Evolutionary conservation across 2,888 invertebrate genomes (phyloP).

Genomic region (Leptinotarsa juncta): DNA sequence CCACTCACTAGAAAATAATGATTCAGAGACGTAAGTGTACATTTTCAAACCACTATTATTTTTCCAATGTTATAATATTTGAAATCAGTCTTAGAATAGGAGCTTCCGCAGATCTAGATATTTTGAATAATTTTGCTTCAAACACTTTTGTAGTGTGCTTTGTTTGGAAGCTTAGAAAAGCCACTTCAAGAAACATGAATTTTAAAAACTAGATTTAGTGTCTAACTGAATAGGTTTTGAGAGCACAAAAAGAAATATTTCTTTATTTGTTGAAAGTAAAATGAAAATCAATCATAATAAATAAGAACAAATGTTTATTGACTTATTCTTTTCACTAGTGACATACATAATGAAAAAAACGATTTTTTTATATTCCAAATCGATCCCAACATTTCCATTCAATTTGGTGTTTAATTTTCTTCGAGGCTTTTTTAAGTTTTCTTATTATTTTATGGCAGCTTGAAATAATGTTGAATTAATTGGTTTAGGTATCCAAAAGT

Average conservation of each 20-base stretch:
- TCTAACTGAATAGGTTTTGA: no score
- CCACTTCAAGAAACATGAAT: not conserved
- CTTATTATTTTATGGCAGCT: slow-evolving; percentile 18
- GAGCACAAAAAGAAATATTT: no score
- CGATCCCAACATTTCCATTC: no score
- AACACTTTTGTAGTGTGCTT: slow-evolving; percentile 8
- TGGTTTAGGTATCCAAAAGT: slow-evolving; percentile 35
- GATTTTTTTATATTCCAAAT: not conserved
- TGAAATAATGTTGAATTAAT: slow-evolving; percentile 28
- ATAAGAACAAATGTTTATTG: no score
- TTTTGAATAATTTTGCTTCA: slow-evolving; percentile 12
- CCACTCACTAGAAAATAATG: slow-evolving; percentile 6
- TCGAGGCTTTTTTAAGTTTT: not conserved
- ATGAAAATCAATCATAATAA: no score
- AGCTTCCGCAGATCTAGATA: slow-evolving; percentile 15
- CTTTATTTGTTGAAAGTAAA: no score
- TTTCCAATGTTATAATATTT: not conserved
- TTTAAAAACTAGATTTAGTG: not conserved
- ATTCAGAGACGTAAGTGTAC: slow-evolving; percentile 8
- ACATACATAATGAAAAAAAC: not conserved
- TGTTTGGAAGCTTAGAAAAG: not conserved
- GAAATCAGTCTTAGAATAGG: slow-evolving; percentile 14
- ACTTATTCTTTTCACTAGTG: no score
- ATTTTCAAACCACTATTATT: not conserved
- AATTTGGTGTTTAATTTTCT: not conserved